Percentiles rank a stretch among this genome's conserved stretches.
These are phyloP conservation scores for Lottia scabra DNA, from an alignment of 2,888 invertebrate genomes.

Conservation along the genomic window DNA sequence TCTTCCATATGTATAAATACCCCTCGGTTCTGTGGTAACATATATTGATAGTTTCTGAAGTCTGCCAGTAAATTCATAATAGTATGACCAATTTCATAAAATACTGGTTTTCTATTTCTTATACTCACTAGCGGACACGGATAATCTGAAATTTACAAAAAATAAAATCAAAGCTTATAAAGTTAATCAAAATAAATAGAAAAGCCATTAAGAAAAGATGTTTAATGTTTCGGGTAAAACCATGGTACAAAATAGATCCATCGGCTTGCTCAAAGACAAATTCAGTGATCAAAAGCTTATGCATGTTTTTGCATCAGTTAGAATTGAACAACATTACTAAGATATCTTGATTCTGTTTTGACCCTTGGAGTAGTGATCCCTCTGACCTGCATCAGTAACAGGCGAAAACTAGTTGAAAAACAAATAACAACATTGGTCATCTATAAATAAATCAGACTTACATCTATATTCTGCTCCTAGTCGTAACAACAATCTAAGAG, in stretches of 20 bases:
- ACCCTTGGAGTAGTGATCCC: too few relatives aligned
- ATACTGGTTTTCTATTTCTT: slow-evolving; percentile 82
- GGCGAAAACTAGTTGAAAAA: too few relatives aligned
- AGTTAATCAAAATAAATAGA: too few relatives aligned
- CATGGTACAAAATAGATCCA: too few relatives aligned
- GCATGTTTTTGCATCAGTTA: too few relatives aligned
- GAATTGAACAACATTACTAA: too few relatives aligned
- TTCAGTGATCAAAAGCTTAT: too few relatives aligned
- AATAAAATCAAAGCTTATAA: background rate
- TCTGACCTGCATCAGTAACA: too few relatives aligned
- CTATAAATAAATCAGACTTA: slow-evolving; percentile 48
- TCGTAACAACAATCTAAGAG: slow-evolving; percentile 79
- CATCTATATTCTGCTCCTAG: slow-evolving; percentile 86
- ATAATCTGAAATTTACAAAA: slow-evolving; percentile 74
- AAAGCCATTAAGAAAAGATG: too few relatives aligned
- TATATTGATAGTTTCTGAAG: slow-evolving; percentile 86
- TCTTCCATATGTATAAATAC: slow-evolving; percentile 86
- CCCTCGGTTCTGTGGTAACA: slow-evolving; percentile 81
- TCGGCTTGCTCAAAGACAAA: too few relatives aligned
- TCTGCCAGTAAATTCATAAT: slow-evolving; percentile 89
- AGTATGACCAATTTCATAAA: slow-evolving; percentile 87
- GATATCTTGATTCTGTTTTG: too few relatives aligned
- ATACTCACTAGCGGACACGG: slow-evolving; percentile 86
- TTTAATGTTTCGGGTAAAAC: too few relatives aligned
- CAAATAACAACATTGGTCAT: background rate